Conservation (phyloP, 2,888 invertebrate genomes). For the Tetramorium bicarinatum region DNA sequence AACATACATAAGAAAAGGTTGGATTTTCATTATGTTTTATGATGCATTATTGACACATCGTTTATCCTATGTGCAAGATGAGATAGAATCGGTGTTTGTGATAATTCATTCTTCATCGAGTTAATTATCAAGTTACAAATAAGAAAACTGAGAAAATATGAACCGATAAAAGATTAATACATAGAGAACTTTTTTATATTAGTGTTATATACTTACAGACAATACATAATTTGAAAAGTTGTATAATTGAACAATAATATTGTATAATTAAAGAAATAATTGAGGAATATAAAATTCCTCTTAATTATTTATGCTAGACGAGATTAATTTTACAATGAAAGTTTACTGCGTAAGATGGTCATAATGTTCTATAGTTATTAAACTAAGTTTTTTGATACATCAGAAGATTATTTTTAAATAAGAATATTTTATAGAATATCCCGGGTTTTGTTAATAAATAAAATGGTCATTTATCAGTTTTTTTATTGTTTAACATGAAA, state of each 20-base stretch:
- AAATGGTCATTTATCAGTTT: slow-evolving; percentile 29
- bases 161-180: not conserved
- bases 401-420: slow-evolving; percentile 26
- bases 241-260: not conserved
- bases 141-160: not conserved
- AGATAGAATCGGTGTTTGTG: slow-evolving; percentile 9
- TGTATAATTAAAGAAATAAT: slow-evolving; percentile 19
- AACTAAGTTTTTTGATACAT: slow-evolving; percentile 20
- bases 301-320: slow-evolving; percentile 8
- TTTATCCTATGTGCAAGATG: not conserved
- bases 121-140: not conserved
- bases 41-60: not conserved
- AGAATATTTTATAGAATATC: slow-evolving; percentile 28
- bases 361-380: slow-evolving; percentile 25
- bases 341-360: slow-evolving; percentile 18
- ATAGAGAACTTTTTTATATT: not conserved
- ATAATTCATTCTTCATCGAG: slow-evolving; percentile 1
- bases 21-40: slow-evolving; percentile 18
- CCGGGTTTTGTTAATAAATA: slow-evolving; percentile 42
- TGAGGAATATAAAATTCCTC: slow-evolving; percentile 2
- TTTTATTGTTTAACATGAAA: slow-evolving; percentile 19
- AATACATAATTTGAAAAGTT: not conserved
- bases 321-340: slow-evolving; percentile 27
- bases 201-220: not conserved
- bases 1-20: not conserved